These are phyloP conservation scores for Raja brachyura DNA, from an alignment of 2,113 vertebrate species.

Conservation along the genomic window DNA sequence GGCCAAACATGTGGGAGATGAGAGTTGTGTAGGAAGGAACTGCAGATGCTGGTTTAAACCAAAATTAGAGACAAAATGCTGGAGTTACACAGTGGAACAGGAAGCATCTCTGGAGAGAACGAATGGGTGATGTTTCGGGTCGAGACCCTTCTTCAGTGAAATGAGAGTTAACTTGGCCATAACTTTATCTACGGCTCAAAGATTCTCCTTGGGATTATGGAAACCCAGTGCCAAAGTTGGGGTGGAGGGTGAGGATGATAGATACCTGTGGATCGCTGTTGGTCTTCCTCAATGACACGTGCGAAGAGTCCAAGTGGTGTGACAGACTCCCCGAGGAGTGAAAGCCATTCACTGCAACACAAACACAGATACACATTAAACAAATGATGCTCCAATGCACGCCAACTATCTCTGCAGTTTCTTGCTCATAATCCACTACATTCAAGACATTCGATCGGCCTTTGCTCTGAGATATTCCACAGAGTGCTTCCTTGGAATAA, in stretches of 20 bases:
- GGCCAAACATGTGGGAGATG: too few species aligned
- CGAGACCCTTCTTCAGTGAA: too few species aligned
- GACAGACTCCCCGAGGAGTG: constrained; percentile 72
- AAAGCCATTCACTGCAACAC: constrained; percentile 83
- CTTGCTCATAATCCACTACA: background rate
- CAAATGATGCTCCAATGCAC: too few species aligned
- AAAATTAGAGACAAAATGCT: too few species aligned
- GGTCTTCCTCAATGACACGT: constrained; percentile 69
- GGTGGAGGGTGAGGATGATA: background rate
- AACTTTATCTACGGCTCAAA: constrained; percentile 6
- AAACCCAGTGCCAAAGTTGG: background rate
- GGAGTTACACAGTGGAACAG: too few species aligned
- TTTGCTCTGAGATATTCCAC: background rate
- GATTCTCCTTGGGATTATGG: background rate
- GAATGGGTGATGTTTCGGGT: background rate
- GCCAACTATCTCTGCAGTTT: background rate
- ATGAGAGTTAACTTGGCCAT: background rate
- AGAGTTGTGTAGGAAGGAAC: background rate
- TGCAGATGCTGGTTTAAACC: too few species aligned
- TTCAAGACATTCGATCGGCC: background rate
- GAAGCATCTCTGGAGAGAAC: too few species aligned
- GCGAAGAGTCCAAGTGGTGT: constrained; percentile 69
- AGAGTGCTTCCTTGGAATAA: background rate
- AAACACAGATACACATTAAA: constrained; percentile 39
- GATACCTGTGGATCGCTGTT: constrained; percentile 77